Evolutionary conservation across 2,888 invertebrate species (phyloP), one percentile per base, ranked within the genome.

Genomic region (Sarcophaga carnaria): DNA sequence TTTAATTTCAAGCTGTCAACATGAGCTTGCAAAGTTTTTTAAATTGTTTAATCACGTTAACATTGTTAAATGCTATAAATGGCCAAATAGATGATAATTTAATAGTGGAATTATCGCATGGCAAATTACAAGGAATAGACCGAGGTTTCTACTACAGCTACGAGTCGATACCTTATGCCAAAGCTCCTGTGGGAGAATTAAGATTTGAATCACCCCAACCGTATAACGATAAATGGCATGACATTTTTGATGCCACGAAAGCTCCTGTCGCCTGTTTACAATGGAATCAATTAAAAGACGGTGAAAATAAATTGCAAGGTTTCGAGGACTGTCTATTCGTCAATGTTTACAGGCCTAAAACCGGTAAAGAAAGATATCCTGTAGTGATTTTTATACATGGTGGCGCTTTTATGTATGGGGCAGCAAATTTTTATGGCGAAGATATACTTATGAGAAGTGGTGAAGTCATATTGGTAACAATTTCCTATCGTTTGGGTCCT

Each of bases 251-350:
- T 87, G 97, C 97, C 1, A 95, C 95, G 1, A 93, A 93, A 22
- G 92, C 94, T 1, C 94, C 95, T 0, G 93, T 95, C 0, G 92
- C 91, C 1, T 97, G 97, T 90, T 93, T 96, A 6, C 97, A 97
- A 90, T 95, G 95, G 91, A 94, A 94, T 37, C 94, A 95, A 5
- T 93, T 95, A 90, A 86, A 88, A 0, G 75, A 80, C 5, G 83
- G 83, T 12, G 88, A 86, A 3, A 90, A 90, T 88, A 91, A 90
- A 76, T 82, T 93, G 20, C 14, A 90, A 93, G 96, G 96, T 22
- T 94, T 94, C 86, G 96, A 96, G 92, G 96, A 96, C 92, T 96
- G 96, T 88, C 93, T 96, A 0, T 96, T 94, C 89, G 89, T 96
- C 2, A 96, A 96, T 91, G 94, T 96, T 0, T 95, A 95, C 90